These are phyloP conservation scores for fruit fly (Drosophila melanogaster) DNA, from an alignment of 1,140 invertebrate genomes.

Conservation along the genomic window DNA sequence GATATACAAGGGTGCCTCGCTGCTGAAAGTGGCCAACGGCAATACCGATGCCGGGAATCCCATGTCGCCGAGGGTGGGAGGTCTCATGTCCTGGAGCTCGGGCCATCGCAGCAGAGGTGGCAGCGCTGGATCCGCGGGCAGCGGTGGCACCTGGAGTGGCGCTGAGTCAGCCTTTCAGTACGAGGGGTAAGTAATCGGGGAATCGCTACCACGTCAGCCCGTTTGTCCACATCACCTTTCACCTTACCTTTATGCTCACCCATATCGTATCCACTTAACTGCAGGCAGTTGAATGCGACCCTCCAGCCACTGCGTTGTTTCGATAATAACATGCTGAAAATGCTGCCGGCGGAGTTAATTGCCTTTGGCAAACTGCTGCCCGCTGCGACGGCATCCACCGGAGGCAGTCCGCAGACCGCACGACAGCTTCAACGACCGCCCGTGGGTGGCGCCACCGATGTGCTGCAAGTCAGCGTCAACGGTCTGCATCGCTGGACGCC, in stretches of 20 bases:
- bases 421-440: constrained; percentile 56
- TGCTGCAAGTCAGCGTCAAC: constrained; percentile 79
- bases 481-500: constrained; percentile 80
- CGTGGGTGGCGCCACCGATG: constrained; percentile 48
- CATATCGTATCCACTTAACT: not conserved
- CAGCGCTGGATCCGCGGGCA: constrained; percentile 10
- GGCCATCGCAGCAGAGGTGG: constrained; percentile 19
- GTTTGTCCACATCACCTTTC: not conserved
- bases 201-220: no score
- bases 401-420: constrained; percentile 2
- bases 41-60: constrained; percentile 14
- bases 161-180: constrained; percentile 73
- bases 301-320: constrained; percentile 76
- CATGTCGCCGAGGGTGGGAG: constrained; percentile 18
- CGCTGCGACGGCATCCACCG: constrained; percentile 39
- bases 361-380: constrained; percentile 83
- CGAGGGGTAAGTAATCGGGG: constrained; percentile 70
- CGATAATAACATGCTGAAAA: constrained; percentile 82
- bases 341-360: constrained; percentile 83
- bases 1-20: constrained; percentile 83
- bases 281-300: constrained; percentile 81
- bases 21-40: constrained; percentile 72
- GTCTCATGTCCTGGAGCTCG: constrained; percentile 14
- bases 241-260: not conserved
- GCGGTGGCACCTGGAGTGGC: constrained; percentile 21